Evolutionary conservation across 2,888 invertebrate species (phyloP), one percentile per base, ranked within the genome.

Genomic region (Metallyticus violacea): DNA sequence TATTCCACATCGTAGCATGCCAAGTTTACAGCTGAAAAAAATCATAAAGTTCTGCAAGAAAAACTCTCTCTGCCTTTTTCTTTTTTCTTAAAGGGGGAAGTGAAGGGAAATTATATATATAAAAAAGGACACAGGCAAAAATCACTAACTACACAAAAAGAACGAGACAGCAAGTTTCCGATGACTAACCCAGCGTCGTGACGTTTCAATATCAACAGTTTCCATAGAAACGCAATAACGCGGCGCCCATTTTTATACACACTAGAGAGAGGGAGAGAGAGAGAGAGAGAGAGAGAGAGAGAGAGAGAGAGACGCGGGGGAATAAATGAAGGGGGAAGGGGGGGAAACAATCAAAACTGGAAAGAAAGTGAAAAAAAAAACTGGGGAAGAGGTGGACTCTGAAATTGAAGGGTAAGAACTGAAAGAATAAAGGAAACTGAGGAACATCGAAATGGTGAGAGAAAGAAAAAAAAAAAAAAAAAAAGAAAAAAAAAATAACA

Each of bases 161-260:
- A 84, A 79, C 9, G 79, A 27, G 78, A 9, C 78, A 22, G 85
- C 27, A 29, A 26, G 78, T 85, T 85, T 77, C 78, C 79, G 79
- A 79, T 85, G 83, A 77, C 77, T 83, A 77, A 77, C 62, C 30
- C 62, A 78, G 79, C 85, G 85, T 85, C 79, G 79, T 30, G 26
- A 76, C 26, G 30, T 85, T 79, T 85, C 85, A 78, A 85, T 85
- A 85, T 85, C 79, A 85, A 79, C 79, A 25, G 85, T 85, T 79
- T 25, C 79, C 85, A 85, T 79, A 79, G 85, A 25, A 85, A 85
- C 85, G 79, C 26, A 77, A 85, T 85, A 85, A 85, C 30, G 79
- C 27, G 85, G 40, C 62, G 79, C 28, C 85, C 85, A 85, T 79
- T 85, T 85, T 85, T 85, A 85, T 85, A 85, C 79, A 85, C 85